Base-by-base conservation (phyloP, 1,140 invertebrate species). In the Drosophila athabasca region DNA sequence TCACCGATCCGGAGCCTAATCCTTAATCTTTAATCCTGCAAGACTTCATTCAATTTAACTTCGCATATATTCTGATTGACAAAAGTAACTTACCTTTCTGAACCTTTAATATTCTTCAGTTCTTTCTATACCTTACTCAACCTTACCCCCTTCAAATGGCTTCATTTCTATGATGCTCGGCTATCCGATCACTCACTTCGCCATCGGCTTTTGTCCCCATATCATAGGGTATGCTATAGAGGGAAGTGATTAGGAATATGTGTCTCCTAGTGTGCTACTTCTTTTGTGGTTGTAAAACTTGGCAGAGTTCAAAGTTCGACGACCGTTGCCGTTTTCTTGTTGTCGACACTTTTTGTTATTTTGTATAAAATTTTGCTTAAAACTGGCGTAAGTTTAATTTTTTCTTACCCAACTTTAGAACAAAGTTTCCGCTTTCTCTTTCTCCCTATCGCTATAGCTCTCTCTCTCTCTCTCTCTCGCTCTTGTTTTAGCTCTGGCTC, bases 281-380 rank as follows among this genome's bases (percentile, higher is more conserved):
- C 24, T 60, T 17, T 62, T 68, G 65, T 49, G 66, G 44, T 31
- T 68, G 43, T 43, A 11, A 11, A 68, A 69, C 52, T 58, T 68
- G 39, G 44, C 19, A 41, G 15, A 31, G 51, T 51, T 69, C 44
- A 74, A 74, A 74, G 71, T 74, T 74, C 71, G 74, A 66, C 65
- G 71, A 35, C 26, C 70, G 61, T 59, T 52, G 71, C 61, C 41
- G 69, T n/a, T 35, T 68, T 41, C 52, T 3, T 39, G 35, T 39
- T 39, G 11, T 13, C 31, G 24, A 3, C 35, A 74, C 70, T 74
- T 74, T 74, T 71, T 55, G 71, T 65, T 65, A 74, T 74, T 74
- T 74, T 74, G 70, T 74, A 66, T 75, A 74, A 75, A 74, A 75
- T 75, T 75, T 75, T 75, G 70, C 71, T 75, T 75, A 75, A 75